Evolutionary conservation across 2,113 vertebrate species (phyloP).

Genomic region (Seriola aureovittata): DNA sequence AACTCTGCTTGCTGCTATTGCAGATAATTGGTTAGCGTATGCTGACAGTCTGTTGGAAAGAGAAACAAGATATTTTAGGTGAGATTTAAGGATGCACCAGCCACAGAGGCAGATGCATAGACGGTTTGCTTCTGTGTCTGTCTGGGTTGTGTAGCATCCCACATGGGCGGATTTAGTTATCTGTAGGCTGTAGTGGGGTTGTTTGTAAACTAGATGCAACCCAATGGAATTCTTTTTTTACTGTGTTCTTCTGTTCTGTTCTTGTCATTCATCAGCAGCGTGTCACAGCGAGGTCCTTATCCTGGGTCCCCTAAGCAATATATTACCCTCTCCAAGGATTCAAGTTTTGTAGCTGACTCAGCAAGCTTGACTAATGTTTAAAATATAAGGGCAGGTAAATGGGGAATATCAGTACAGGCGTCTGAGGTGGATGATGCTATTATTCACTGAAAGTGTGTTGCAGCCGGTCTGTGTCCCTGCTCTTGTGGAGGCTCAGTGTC

Average conservation of each 20-base stretch:
- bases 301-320: background rate
- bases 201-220: background rate
- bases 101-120: background rate
- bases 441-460: background rate
- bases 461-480: background rate
- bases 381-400: background rate
- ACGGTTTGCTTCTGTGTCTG: background rate
- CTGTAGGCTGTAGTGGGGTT: background rate
- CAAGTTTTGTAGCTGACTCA: background rate
- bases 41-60: background rate
- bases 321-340: background rate
- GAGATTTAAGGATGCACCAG: background rate
- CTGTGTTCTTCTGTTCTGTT: background rate
- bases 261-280: background rate
- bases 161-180: background rate
- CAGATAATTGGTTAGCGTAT: background rate
- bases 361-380: constrained; percentile 8
- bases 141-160: background rate
- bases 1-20: background rate
- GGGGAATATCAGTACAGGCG: background rate
- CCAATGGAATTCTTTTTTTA: background rate
- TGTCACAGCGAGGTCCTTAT: background rate
- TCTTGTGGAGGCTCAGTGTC: constrained; percentile 36
- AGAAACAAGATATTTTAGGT: background rate
- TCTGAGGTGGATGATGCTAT: background rate